These are phyloP conservation scores for Drosophila murphyi DNA, from an alignment of 1,140 invertebrate species.

Conservation along the genomic window DNA sequence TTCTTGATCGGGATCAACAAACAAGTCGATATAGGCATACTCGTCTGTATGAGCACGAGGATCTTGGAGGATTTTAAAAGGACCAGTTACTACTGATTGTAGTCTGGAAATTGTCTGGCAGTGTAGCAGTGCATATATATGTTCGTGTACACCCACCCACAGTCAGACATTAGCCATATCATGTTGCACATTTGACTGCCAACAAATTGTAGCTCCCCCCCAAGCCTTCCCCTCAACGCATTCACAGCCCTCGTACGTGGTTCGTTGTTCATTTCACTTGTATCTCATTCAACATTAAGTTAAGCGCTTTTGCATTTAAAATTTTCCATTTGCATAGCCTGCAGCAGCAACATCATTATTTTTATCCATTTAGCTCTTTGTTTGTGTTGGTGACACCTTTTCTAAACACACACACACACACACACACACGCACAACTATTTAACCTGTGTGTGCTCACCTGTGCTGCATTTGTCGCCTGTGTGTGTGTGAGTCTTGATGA, in stretches of 20 bases:
- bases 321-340: constrained; percentile 51
- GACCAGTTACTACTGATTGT: no score
- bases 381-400: constrained; percentile 63
- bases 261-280: background rate
- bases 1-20: no score
- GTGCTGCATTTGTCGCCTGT: constrained; percentile 27
- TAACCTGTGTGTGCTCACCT: constrained; percentile 60
- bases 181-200: constrained; percentile 48
- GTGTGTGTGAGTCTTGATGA: constrained; percentile 45
- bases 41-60: no score
- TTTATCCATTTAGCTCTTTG: constrained; percentile 63
- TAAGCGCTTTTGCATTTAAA: constrained; percentile 50
- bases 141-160: constrained; percentile 30
- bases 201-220: constrained; percentile 19
- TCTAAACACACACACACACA: constrained; percentile 25
- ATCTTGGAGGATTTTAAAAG: no score
- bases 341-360: constrained; percentile 56
- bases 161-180: constrained; percentile 42
- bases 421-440: constrained; percentile 38
- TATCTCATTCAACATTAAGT: constrained; percentile 39
- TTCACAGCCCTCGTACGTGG: no score
- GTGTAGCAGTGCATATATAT: constrained; percentile 18
- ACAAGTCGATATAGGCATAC: no score
- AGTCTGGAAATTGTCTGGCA: background rate
- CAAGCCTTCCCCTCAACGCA: background rate